Conservation (phyloP, 1,140 invertebrate genomes). For the Ridgeia piscesae region DNA sequence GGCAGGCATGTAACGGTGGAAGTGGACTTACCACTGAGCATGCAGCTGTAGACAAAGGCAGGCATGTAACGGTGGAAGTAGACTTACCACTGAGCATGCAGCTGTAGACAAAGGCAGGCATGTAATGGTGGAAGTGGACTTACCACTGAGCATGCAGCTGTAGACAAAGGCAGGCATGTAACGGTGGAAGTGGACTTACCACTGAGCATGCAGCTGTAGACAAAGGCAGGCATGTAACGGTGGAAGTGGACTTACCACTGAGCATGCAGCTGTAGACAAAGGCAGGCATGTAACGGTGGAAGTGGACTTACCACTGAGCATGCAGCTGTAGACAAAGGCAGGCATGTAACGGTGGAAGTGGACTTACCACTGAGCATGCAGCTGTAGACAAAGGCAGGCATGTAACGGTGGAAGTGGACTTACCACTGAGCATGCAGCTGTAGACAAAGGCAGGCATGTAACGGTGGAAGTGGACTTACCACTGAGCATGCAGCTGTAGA, state of each 20-base stretch:
- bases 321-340: conserved; percentile 87
- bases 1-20: conserved; percentile 97
- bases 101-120: conserved; percentile 89
- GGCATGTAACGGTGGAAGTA: no score
- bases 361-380: no score
- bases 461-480: conserved; percentile 79
- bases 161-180: no score
- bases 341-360: conserved; percentile 98
- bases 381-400: no score
- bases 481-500: no score
- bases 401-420: conserved; percentile 8
- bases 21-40: conserved; percentile 63
- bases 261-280: no score
- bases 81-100: conserved; percentile 84
- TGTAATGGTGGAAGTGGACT: conserved; percentile 90
- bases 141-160: no score
- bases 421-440: conserved; percentile 90
- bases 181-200: conserved; percentile 61
- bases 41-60: no score
- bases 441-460: conserved; percentile 94
- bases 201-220: conserved; percentile 92
- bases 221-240: conserved; percentile 93
- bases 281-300: no score
- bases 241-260: conserved; percentile 71
- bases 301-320: conserved; percentile 76